Base-by-base conservation (phyloP, 2,888 invertebrate genomes). In the Metopia argyrocephala region DNA sequence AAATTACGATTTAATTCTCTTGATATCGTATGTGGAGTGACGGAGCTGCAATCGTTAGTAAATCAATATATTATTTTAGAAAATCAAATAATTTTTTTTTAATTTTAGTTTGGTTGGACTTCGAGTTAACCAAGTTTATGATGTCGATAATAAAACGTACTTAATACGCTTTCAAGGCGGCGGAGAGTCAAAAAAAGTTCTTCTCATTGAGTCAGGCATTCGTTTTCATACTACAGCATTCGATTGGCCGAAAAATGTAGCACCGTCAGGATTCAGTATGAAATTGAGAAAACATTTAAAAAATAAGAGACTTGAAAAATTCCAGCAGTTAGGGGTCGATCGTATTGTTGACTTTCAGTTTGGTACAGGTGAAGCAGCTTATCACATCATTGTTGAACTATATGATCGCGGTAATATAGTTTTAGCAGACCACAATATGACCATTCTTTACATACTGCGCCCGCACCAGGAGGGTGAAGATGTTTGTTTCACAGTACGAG, bases 191-290 rank as follows among this genome's bases (percentile, higher is more conserved):
- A 99, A 99, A 91, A 93, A 93, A 66, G 93, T 98, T 9, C 91
- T 99, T 31, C 91, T 99, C 6, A 90, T 99, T 38, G 99, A 99
- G 91, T 99, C 98, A 0, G 99, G 98, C 0, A 95, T 94, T 85
- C 92, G 98, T 78, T 94, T 99, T 79, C 99, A 99, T 88, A 95
- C 95, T 5, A 99, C 99, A 12, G 95, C 93, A 48, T 99, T 97
- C 91, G 98, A 99, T 89, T 99, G 99, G 99, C 98, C 99, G 0
- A 99, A 99, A 91, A 98, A 97, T 92, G 93, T 94, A 50, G 96
- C 96, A 5, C 98, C 97, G 0, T 98, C 97, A 0, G 97, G 98
- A 1, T 99, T 99, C 89, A 96, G 97, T 82, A 99, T 99, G 99
- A 99, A 99, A 92, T 92, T 99, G 89, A 92, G 99, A 66, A 99